Base-by-base conservation (phyloP, 2,797 vertebrate genomes). In the Pachyuromys duprasi region DNA sequence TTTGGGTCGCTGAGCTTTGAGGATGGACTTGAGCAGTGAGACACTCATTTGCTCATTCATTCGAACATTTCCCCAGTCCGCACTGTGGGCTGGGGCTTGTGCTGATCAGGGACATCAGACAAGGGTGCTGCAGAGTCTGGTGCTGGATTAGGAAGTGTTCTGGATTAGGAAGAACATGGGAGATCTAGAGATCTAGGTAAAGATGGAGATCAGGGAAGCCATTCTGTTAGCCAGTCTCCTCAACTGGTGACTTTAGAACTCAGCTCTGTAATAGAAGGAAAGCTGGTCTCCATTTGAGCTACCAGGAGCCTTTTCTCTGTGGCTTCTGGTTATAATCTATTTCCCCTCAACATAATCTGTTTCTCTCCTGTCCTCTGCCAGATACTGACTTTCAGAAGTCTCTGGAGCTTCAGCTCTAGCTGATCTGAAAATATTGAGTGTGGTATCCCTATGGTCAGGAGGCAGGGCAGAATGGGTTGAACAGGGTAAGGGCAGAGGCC, bases 1-100 rank as follows among this genome's bases (percentile, higher is more conserved):
- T 3, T 3, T 53, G 33, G 28, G n/a, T 9, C 69, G 72, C 89
- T 93, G 91, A 95, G 42, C 53, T 93, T 88, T 72, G 90, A 94
- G 55, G 39, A 86, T 49, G 45, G 22, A 49, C 60, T 60, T 90
- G 60, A 33, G 42, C 15, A 75, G 17, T 20, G 62, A n/a, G 72
- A 74, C 31, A 81, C 42, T 76, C n/a, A 78, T 45, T 62, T 55
- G 60, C 36, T 70, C 28, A 55, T n/a, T 90, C 45, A 93, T 62
- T 75, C 72, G 80, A 67, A 70, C 60, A 79, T 82, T 94, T 95
- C 55, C 67, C 93, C 72, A 69, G 76, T 81, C 57, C 62, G 26
- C 49, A 17, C 18, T 49, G 12, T 87, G 55, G 72, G 31, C n/a
- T 81, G n/a, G 8, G 31, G 76, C 15, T 75, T 76, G 76, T 83